Conservation (phyloP, 2,113 vertebrate species). For the Octodon degus region DNA sequence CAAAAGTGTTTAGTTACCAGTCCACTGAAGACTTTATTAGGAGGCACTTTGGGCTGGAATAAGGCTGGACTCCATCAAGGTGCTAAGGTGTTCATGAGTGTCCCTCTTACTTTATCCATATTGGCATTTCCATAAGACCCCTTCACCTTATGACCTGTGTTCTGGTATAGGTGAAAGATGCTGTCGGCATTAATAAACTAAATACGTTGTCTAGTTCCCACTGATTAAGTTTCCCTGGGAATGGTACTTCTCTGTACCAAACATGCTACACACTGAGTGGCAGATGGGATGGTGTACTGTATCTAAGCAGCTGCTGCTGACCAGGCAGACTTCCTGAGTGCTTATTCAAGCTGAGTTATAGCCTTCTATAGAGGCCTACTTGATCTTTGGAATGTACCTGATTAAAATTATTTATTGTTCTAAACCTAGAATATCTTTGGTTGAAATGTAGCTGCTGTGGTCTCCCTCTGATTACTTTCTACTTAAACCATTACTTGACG, state of each 20-base stretch:
- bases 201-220: not conserved
- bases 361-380: conserved; percentile 51
- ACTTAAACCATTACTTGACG: conserved; percentile 82
- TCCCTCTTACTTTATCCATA: conserved; percentile 9
- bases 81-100: not conserved
- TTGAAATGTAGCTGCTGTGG: conserved; percentile 81
- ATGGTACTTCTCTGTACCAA: not conserved
- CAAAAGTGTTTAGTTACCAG: conserved; percentile 69
- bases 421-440: conserved; percentile 82
- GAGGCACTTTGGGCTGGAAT: conserved; percentile 32
- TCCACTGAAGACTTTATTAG: conserved; percentile 45
- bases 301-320: not conserved
- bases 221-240: not conserved
- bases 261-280: not conserved
- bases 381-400: conserved; percentile 73
- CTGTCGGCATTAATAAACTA: conserved; percentile 51
- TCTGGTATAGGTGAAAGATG: conserved; percentile 19
- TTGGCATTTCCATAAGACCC: conserved; percentile 18
- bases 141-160: not conserved
- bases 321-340: not conserved
- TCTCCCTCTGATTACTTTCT: conserved; percentile 80
- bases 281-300: not conserved
- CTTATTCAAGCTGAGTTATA: conserved; percentile 51
- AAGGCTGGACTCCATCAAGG: conserved; percentile 46
- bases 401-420: conserved; percentile 83